These are phyloP conservation scores for Ondatra zibethicus DNA, from an alignment of 2,113 vertebrate species.

Conservation along the genomic window DNA sequence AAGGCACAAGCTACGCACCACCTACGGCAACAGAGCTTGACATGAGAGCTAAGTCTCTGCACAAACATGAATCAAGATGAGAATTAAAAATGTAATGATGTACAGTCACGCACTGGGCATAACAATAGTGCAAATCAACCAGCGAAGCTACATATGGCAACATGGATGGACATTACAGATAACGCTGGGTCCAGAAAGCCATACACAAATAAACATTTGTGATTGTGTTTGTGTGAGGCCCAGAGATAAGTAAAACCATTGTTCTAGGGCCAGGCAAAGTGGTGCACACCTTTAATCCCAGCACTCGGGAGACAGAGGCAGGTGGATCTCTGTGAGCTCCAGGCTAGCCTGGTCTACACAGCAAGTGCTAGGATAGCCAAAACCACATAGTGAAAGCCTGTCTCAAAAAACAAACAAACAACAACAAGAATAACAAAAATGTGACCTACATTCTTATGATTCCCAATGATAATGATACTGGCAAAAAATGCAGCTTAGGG, in stretches of 20 bases:
- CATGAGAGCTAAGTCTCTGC: background rate
- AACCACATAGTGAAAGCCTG: background rate
- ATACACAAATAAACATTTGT: background rate
- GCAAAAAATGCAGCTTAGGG: background rate
- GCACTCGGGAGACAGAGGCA: background rate
- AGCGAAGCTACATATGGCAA: background rate
- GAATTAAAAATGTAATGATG: background rate
- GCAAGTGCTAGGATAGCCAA: background rate
- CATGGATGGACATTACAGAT: background rate
- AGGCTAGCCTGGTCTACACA: background rate
- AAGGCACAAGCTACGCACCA: too few species aligned
- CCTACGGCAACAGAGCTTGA: background rate
- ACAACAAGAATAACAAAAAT: too few species aligned
- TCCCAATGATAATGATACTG: background rate
- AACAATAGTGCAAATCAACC: background rate
- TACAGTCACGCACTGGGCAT: rapidly evolving
- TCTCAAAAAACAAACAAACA: background rate
- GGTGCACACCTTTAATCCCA: background rate
- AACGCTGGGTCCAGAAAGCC: background rate
- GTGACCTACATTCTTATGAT: rapidly evolving
- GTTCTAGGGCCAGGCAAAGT: background rate
- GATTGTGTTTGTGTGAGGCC: background rate
- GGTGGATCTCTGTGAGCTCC: background rate
- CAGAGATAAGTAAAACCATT: background rate
- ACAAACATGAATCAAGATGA: background rate